Conservation (phyloP, 1,140 invertebrate species). For the Lineus longissimus region DNA sequence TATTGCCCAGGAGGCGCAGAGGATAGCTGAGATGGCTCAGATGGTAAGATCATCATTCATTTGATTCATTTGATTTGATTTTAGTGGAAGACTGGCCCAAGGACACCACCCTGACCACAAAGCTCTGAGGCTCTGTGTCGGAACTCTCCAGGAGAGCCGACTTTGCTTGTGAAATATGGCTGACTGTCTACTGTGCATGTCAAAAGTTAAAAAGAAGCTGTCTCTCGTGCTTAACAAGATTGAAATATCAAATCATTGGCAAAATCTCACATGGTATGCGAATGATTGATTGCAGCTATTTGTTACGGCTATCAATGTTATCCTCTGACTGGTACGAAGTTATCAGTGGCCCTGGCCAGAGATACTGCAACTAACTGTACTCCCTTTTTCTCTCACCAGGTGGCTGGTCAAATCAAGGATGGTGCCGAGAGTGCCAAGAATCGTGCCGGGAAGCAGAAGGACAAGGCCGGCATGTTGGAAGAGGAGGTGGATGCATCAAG, state of each 20-base stretch:
- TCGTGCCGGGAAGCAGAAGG: constrained; percentile 68
- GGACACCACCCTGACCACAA: too few relatives aligned
- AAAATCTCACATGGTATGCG: too few relatives aligned
- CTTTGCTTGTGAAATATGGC: too few relatives aligned
- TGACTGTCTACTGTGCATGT: too few relatives aligned
- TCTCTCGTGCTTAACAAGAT: too few relatives aligned
- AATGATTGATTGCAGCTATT: too few relatives aligned
- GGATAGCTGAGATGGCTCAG: constrained; percentile 68
- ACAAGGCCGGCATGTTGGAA: constrained; percentile 72
- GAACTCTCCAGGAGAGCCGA: too few relatives aligned
- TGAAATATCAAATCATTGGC: too few relatives aligned
- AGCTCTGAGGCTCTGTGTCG: too few relatives aligned
- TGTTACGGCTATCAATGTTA: too few relatives aligned
- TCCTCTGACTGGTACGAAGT: background rate
- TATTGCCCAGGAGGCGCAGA: constrained; percentile 73
- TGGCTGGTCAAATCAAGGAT: constrained; percentile 71
- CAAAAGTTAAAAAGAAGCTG: too few relatives aligned
- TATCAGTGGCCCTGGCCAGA: background rate
- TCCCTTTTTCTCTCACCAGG: constrained; percentile 45
- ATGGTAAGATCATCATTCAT: constrained; percentile 56
- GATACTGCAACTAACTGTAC: background rate
- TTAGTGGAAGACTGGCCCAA: background rate
- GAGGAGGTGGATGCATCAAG: constrained; percentile 69
- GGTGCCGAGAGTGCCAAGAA: constrained; percentile 73
- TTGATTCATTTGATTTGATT: background rate